Evolutionary conservation across 1,140 invertebrate species (phyloP), one percentile per base, ranked within the genome.

Genomic region (Papilio machaon): DNA sequence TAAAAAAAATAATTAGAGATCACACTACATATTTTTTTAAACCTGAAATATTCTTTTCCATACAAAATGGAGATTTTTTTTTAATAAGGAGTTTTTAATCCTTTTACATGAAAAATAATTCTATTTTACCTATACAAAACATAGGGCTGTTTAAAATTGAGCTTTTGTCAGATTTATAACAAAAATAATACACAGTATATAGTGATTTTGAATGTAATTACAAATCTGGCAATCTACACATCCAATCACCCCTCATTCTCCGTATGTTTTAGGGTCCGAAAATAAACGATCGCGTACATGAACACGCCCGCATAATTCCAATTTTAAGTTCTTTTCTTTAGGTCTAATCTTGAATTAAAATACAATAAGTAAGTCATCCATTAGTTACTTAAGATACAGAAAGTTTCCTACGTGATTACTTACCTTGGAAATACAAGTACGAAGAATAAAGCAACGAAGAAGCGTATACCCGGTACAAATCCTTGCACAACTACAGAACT

Each of bases 401-500:
- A 67, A 30, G 30, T 67, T 67, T 38, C 11, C 4, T 67, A 78
- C 76, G 23, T 74, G 7, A 64, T 78, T 82, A 85, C 84, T 84
- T 85, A 90, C 87, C 87, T 87, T 79, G 79, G 67, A 82, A 83
- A 64, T 49, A 64, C 67, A 74, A 54, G 80, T 60, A 85, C 73
- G 83, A 58, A 82, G 67, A 83, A 82, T 79, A 84, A 83, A 74
- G 79, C 80, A 80, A 80, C 80, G 87, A 90, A 86, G 86, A 38
- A 67, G 77, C 87, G 82, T 82, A 83, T 83, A 82, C 86, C 88
- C 86, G 87, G 84, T 85, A 87, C 85, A 89, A 92, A 92, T 89
- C 89, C 91, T 91, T 92, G 87, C 89, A 92, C 91, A 92, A 91
- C 83, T 90, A 92, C 91, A 88, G 80, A 91, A 90, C 90, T 88